Evolutionary conservation across 1,140 invertebrate genomes (phyloP).

Genomic region (Drosophila virilis): DNA sequence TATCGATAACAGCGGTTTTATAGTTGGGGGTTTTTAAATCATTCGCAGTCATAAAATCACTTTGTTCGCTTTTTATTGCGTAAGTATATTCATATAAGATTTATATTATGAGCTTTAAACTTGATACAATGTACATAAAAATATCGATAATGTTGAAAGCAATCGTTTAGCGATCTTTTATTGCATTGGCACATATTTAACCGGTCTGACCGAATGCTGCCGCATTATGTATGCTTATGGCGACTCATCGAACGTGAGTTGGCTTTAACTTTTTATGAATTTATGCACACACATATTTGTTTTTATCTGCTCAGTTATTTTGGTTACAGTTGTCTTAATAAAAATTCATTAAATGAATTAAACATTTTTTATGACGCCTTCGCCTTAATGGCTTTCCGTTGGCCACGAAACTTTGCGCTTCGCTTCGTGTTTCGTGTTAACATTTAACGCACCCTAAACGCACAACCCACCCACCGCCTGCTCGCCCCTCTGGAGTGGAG

Average conservation of each 20-base stretch:
- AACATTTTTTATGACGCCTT: conserved; percentile 54
- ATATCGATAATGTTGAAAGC: too few relatives aligned
- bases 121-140: too few relatives aligned
- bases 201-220: too few relatives aligned
- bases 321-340: conserved; percentile 35
- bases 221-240: background rate
- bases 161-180: too few relatives aligned
- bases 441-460: conserved; percentile 66
- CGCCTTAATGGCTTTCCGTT: conserved; percentile 45
- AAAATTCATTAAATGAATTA: conserved; percentile 54
- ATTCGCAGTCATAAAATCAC: too few relatives aligned
- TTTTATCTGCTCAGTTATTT: conserved; percentile 34
- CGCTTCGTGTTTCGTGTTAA: conserved; percentile 64
- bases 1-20: too few relatives aligned
- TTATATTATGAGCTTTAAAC: too few relatives aligned
- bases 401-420: conserved; percentile 37
- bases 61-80: too few relatives aligned
- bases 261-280: background rate
- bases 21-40: too few relatives aligned
- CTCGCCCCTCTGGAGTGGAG: background rate
- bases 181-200: too few relatives aligned
- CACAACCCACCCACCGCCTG: background rate
- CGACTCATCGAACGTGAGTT: background rate
- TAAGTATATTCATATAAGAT: too few relatives aligned
- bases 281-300: conserved; percentile 12